Evolutionary conservation across 2,888 invertebrate genomes (phyloP).

Genomic region (Aphidoletes aphidimyza): DNA sequence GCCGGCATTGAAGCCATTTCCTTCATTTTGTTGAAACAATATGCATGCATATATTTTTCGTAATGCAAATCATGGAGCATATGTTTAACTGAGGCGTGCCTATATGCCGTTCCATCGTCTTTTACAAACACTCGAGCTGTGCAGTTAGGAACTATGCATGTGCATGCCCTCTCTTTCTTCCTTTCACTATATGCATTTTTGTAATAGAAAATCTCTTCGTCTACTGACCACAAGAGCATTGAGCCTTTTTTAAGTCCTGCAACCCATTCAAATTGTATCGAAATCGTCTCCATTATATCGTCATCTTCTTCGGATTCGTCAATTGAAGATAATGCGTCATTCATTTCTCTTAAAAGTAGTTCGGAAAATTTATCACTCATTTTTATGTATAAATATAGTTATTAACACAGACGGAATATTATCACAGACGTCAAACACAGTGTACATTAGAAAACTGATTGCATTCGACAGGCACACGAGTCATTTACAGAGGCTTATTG

Average conservation of each 20-base stretch:
- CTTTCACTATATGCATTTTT: not conserved
- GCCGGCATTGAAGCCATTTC: not conserved
- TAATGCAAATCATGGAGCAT: not conserved
- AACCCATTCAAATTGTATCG: not conserved
- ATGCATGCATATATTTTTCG: not conserved
- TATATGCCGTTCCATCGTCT: not conserved
- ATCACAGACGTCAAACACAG: too few species aligned
- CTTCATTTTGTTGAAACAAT: not conserved
- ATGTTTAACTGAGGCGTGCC: not conserved
- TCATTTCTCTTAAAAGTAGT: too few species aligned
- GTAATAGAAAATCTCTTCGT: not conserved
- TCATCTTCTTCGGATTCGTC: too few species aligned
- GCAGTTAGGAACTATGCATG: not conserved
- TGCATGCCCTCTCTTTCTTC: not conserved
- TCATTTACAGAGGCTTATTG: too few species aligned
- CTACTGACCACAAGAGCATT: not conserved
- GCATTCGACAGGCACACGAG: too few species aligned
- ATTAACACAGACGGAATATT: too few species aligned
- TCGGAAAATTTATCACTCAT: too few species aligned
- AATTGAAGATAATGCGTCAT: too few species aligned
- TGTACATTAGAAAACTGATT: too few species aligned
- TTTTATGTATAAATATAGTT: too few species aligned
- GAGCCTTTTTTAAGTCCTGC: not conserved
- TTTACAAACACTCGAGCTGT: not conserved
- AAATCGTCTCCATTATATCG: too few species aligned